Conservation (phyloP, 2,888 invertebrate genomes). For the Polydrusus tereticollis region DNA sequence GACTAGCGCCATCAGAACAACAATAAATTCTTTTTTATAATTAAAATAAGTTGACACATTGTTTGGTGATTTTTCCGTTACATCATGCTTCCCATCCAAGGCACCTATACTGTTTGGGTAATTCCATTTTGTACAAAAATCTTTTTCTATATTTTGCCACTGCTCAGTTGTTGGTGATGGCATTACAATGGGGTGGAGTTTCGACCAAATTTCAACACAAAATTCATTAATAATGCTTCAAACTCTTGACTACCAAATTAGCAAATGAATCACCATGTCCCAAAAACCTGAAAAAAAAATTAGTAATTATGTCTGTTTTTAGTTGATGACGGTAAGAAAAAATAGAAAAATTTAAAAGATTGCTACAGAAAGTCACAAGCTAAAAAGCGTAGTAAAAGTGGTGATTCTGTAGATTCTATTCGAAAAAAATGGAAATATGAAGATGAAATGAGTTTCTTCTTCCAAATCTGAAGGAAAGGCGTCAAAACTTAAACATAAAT, state of each 20-base stretch:
- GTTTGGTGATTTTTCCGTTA: neutral
- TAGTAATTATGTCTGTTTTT: slow-evolving; percentile 4
- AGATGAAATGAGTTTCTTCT: slow-evolving; percentile 13
- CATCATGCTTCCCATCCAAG: slow-evolving; percentile 12
- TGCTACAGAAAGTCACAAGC: neutral
- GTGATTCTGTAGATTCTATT: neutral
- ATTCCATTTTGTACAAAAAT: slow-evolving; percentile 1
- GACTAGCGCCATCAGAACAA: slow-evolving; percentile 6
- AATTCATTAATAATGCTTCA: slow-evolving; percentile 42
- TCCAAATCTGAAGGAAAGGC: slow-evolving; percentile 17
- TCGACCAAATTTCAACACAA: slow-evolving; percentile 13
- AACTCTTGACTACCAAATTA: slow-evolving; percentile 46
- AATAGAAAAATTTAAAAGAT: slow-evolving; percentile 17
- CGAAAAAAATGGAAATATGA: slow-evolving; percentile 8
- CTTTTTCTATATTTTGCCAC: neutral
- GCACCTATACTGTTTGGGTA: slow-evolving; percentile 13
- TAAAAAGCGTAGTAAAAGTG: neutral
- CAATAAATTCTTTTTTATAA: slow-evolving; percentile 2
- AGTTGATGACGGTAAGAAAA: slow-evolving; percentile 10
- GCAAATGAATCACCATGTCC: slow-evolving; percentile 50
- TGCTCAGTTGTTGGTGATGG: neutral
- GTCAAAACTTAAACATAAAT: slow-evolving; percentile 19
- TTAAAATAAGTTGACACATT: slow-evolving; percentile 16
- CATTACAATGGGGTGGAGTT: neutral
- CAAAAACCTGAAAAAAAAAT: slow-evolving; percentile 48